Base-by-base conservation (phyloP, 2,888 invertebrate genomes). In the Dorcus hopei region DNA sequence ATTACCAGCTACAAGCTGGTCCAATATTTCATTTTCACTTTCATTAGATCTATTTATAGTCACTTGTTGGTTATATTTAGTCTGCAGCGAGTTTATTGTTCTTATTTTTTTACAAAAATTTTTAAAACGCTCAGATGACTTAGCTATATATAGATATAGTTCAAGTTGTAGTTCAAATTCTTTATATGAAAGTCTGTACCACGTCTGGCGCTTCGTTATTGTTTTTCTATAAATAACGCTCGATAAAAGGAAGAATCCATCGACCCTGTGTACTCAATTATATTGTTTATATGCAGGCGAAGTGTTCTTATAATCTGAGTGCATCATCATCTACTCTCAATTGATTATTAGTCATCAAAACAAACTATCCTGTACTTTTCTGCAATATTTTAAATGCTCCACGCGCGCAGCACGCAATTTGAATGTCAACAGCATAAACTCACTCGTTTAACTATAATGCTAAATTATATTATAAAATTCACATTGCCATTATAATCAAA, bases 211-310 rank as follows among this genome's bases (percentile, higher is more conserved):
- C 42, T 14, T 42, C 42, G 23, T 45, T 45, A 23, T 45, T 9
- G 16, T 45, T 45, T 45, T 45, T 19, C 19, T 16, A 19, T 45
- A 45, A 45, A 45, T 45, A 45, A 19, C 16, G 45, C 26, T 45
- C 19, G 23, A 45, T 19, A 45, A 16, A 9, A 45, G 9, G 9
- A 45, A 52, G 53, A 59, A 58, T 59, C 60, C 62, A 62, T 53
- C 62, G 62, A 62, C 62, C 62, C 62, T 62, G 58, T 60, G 62
- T 52, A 55, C 62, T 62, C 62, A 62, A 58, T 62, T 59, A 55
- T 51, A 51, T 59, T 57, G 57, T 58, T 60, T 52, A 54, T 38
- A 50, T 14, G 26, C 56, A 43, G 38, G 47, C 47, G 38, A 33
- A 54, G 38, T 47, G 47, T 47, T 47, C 16, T 16, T 38, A 54